A percentile compares a stretch with the other conserved stretches of the same genome.
These are phyloP conservation scores for Mizuhopecten yessoensis DNA, from an alignment of 1,140 invertebrate species.

Conservation along the genomic window DNA sequence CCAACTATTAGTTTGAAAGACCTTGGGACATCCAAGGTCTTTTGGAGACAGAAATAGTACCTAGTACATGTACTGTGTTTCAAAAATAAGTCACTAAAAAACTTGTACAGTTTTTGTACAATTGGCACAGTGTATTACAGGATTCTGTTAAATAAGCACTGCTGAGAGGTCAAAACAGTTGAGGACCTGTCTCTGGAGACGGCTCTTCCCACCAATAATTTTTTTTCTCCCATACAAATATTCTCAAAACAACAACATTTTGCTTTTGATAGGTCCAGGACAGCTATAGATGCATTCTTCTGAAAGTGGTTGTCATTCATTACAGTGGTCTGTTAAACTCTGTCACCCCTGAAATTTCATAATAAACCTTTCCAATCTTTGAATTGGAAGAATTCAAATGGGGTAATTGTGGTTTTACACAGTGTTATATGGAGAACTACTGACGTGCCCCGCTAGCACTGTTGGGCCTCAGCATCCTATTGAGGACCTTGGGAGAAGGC, in stretches of 20 bases:
- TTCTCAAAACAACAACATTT: no score
- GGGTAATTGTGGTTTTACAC: no score
- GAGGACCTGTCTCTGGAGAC: neutral
- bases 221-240: neutral
- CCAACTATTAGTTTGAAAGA: neutral
- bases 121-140: neutral
- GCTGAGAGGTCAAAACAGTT: neutral
- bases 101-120: neutral
- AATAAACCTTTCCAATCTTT: no score
- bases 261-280: no score
- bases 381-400: no score
- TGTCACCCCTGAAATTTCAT: no score
- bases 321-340: neutral
- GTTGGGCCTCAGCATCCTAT: slow-evolving; percentile 60
- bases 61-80: neutral
- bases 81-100: neutral
- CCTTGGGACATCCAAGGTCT: no score
- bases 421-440: no score
- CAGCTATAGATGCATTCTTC: neutral
- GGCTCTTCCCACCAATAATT: neutral
- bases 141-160: neutral
- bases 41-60: neutral
- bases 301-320: neutral
- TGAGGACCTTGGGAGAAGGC: slow-evolving; percentile 67
- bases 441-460: slow-evolving; percentile 65